A percentile compares a stretch with the other conserved stretches of the same genome.
phyloP scores from a whole-genome alignment of 2,113 vertebrate species.

The Grammomys surdaster region DNA sequence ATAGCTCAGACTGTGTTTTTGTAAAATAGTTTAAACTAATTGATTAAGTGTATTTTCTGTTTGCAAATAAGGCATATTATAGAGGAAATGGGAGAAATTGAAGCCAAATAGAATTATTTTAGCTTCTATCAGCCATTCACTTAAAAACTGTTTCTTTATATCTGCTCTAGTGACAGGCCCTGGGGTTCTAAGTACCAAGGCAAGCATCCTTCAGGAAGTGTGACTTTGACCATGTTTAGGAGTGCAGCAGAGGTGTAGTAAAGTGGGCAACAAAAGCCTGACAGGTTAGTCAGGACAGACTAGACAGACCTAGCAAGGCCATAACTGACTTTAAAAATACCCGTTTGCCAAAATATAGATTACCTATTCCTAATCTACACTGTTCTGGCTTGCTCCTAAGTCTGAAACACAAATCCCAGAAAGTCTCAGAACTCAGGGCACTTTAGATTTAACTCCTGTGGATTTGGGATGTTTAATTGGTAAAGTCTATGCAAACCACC shows the following conservation, averaged over 20 bases:
- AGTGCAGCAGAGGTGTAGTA: background rate
- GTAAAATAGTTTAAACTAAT: background rate
- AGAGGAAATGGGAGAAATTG: background rate
- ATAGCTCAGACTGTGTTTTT: background rate
- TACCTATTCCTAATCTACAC: background rate
- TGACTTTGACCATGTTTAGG: background rate
- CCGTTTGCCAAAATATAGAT: background rate
- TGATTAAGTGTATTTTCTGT: background rate
- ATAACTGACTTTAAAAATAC: background rate
- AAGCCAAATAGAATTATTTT: conserved; percentile 5
- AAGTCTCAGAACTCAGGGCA: background rate
- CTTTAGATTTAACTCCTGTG: background rate
- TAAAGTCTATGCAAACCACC: background rate
- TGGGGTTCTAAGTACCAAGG: background rate
- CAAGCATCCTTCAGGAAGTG: background rate
- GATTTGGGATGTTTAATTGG: background rate
- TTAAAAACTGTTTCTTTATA: background rate
- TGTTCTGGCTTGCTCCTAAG: background rate
- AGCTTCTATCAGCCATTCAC: background rate
- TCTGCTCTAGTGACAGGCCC: background rate
- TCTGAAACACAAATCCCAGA: background rate
- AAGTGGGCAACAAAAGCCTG: background rate
- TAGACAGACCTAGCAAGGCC: background rate
- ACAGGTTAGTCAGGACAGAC: too few species aligned
- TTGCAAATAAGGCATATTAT: background rate